These are phyloP conservation scores for Heliconius himera DNA, from an alignment of 1,140 invertebrate genomes.

Conservation along the genomic window DNA sequence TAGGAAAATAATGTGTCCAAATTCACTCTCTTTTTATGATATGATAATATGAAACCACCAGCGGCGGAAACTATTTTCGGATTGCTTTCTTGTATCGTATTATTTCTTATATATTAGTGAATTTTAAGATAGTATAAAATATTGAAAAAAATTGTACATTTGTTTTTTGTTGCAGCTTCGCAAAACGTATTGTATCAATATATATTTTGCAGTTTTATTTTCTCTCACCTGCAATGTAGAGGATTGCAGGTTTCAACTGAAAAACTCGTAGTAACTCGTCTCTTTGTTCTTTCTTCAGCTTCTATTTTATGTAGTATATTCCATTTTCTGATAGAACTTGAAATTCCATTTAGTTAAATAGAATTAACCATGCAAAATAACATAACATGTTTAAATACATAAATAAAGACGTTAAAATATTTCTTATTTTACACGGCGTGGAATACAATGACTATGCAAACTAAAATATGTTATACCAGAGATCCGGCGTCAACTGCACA, in stretches of 20 bases:
- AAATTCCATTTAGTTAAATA: background rate
- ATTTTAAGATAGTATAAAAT: background rate
- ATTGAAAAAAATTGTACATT: background rate
- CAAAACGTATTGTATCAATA: too few relatives aligned
- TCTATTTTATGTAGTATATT: background rate
- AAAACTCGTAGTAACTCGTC: background rate
- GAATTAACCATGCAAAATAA: background rate
- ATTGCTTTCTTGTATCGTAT: slow-evolving; percentile 12
- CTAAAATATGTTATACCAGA: slow-evolving; percentile 6
- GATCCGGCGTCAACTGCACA: slow-evolving; percentile 5
- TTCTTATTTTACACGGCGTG: background rate
- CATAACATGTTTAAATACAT: background rate
- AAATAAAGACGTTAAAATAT: background rate
- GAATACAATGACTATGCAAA: background rate
- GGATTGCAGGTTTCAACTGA: background rate
- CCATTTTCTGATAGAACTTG: background rate
- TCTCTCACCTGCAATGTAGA: background rate
- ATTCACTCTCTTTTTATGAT: slow-evolving; percentile 38
- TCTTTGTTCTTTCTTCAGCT: background rate
- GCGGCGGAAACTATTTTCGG: slow-evolving; percentile 25
- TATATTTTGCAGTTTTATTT: background rate
- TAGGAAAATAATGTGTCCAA: slow-evolving; percentile 41
- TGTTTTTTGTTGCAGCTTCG: background rate
- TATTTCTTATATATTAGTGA: background rate
- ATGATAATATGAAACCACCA: slow-evolving; percentile 23